phyloP scores from a whole-genome alignment of 2,888 invertebrate genomes.

The Argyresthia albistria region DNA sequence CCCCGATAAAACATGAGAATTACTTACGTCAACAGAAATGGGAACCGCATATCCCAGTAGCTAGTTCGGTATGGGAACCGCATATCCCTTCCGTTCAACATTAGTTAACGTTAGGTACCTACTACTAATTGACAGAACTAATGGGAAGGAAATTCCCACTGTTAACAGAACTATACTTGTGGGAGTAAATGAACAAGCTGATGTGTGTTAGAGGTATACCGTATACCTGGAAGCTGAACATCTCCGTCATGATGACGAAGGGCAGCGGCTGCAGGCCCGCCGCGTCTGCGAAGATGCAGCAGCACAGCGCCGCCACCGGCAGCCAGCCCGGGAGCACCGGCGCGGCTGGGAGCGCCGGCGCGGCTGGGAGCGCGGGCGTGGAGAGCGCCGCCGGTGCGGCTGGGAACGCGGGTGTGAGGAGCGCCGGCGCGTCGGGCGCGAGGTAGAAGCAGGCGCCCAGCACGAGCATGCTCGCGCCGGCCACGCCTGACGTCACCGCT shows the following conservation, averaged over 20 bases:
- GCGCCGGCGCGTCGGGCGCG: constrained; percentile 25
- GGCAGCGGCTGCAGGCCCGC: constrained; percentile 56
- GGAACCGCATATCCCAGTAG: too few relatives aligned
- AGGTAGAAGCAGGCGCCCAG: constrained; percentile 61
- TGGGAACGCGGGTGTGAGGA: too few relatives aligned
- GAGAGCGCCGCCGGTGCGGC: neutral
- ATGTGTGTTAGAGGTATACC: too few relatives aligned
- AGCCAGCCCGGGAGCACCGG: constrained; percentile 45
- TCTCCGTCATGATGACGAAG: constrained; percentile 62
- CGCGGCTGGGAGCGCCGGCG: constrained; percentile 10
- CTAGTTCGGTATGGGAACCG: too few relatives aligned
- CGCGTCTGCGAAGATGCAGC: constrained; percentile 53
- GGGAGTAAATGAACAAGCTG: too few relatives aligned
- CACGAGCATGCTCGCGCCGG: constrained; percentile 54
- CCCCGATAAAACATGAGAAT: too few relatives aligned
- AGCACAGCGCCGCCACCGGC: constrained; percentile 48
- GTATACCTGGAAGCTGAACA: constrained; percentile 62
- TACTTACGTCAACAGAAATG: too few relatives aligned
- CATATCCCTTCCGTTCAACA: too few relatives aligned
- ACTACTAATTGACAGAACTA: too few relatives aligned
- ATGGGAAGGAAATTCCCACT: too few relatives aligned
- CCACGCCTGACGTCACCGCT: constrained; percentile 50
- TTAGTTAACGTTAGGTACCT: too few relatives aligned
- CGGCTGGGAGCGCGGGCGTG: neutral
- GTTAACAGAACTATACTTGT: too few relatives aligned